phyloP scores from a whole-genome alignment of 2,888 invertebrate genomes.

The Netelia virgata region DNA sequence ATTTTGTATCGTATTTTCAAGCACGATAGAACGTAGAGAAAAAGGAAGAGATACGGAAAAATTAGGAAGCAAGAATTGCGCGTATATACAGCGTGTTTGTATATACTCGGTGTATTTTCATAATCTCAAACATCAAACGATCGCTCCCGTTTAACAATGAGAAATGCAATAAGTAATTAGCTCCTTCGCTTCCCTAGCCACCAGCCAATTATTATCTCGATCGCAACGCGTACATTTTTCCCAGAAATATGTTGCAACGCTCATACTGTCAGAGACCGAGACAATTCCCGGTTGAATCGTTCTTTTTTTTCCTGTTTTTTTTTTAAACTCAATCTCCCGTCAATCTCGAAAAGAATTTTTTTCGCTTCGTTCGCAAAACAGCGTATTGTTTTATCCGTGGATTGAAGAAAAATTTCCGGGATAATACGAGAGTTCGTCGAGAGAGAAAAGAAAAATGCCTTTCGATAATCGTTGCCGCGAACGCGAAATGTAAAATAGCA shows the following conservation, averaged over 20 bases:
- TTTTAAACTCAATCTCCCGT: constrained; percentile 13
- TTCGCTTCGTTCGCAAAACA: constrained; percentile 8
- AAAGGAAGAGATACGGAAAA: not conserved
- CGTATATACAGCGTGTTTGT: not conserved
- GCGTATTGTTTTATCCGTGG: not conserved
- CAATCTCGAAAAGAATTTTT: constrained; percentile 24
- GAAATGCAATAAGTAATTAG: constrained; percentile 64
- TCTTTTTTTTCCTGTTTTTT: constrained; percentile 20
- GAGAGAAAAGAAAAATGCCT: constrained; percentile 21
- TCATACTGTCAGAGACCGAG: constrained; percentile 40
- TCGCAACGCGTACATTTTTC: constrained; percentile 53
- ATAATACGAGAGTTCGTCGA: not conserved
- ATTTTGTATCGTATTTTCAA: no score
- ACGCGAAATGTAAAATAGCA: not conserved
- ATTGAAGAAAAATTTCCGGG: not conserved
- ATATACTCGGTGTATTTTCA: not conserved
- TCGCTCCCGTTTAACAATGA: constrained; percentile 57
- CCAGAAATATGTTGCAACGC: constrained; percentile 63
- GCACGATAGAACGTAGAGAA: not conserved
- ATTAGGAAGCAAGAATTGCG: not conserved
- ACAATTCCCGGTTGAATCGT: constrained; percentile 56
- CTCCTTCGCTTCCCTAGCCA: constrained; percentile 31
- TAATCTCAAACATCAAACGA: constrained; percentile 28
- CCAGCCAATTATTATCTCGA: constrained; percentile 60
- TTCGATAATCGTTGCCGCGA: not conserved